These are phyloP conservation scores for Tyto alba DNA, from an alignment of 2,113 vertebrate genomes.

Conservation along the genomic window DNA sequence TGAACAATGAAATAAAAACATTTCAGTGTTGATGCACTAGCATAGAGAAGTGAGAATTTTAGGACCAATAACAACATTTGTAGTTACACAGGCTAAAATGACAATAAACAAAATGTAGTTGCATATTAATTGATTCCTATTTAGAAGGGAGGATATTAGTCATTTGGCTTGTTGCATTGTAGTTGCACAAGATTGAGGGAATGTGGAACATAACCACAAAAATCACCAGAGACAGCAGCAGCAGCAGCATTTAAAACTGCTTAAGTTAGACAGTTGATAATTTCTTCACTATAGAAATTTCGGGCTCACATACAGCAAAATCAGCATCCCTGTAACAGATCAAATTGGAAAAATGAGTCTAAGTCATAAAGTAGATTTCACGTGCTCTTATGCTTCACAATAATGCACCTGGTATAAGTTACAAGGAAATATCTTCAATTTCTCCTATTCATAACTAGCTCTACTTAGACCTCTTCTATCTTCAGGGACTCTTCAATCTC, in stretches of 20 bases:
- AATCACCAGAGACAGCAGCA: not conserved
- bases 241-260: not conserved
- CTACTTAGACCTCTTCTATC: not conserved
- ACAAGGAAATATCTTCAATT: not conserved
- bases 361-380: not conserved
- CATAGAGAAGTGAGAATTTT: not conserved
- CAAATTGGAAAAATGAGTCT: not conserved
- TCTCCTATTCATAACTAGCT: not conserved
- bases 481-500: not conserved
- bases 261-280: not conserved
- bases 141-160: not conserved
- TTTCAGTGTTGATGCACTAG: not conserved
- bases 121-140: not conserved
- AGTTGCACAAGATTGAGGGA: not conserved
- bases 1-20: not conserved
- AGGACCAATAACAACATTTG: not conserved
- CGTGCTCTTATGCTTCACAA: not conserved
- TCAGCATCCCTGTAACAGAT: not conserved
- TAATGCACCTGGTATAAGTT: not conserved
- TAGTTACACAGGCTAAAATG: not conserved
- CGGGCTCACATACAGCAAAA: not conserved
- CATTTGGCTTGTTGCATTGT: not conserved
- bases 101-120: not conserved
- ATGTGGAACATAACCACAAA: not conserved
- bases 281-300: not conserved